Evolutionary conservation across 64 coral and sea anemone genomes (phyloP).

Genomic region (Stichodactyla mertensii): DNA sequence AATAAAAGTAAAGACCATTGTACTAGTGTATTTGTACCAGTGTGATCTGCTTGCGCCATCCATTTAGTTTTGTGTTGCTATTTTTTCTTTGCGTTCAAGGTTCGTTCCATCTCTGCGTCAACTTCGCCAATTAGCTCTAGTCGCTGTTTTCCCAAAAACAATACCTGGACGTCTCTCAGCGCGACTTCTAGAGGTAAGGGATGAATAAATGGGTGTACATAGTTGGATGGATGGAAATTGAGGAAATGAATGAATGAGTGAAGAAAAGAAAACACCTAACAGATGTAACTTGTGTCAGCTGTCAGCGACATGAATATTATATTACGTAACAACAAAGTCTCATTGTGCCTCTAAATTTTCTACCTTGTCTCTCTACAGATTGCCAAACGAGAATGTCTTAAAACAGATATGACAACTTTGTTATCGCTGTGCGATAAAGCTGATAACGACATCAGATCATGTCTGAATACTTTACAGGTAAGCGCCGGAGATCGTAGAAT

Average conservation of each 20-base stretch:
- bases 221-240: too few relatives aligned
- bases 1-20: too few relatives aligned
- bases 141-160: constrained; percentile 80
- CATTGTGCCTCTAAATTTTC: background rate
- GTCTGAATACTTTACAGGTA: constrained; percentile 95
- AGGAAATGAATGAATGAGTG: too few relatives aligned
- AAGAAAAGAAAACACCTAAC: too few relatives aligned
- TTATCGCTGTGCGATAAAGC: constrained; percentile 86
- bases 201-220: background rate
- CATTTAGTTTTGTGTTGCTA: too few relatives aligned
- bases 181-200: constrained; percentile 63
- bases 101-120: constrained; percentile 83
- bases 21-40: too few relatives aligned
- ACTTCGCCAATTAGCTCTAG: constrained; percentile 78
- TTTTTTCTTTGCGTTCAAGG: background rate
- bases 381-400: constrained; percentile 60
- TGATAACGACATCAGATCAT: constrained; percentile 92
- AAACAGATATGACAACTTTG: constrained; percentile 92
- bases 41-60: too few relatives aligned
- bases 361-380: constrained; percentile 40
- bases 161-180: constrained; percentile 68
- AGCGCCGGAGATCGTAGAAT: background rate
- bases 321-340: too few relatives aligned
- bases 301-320: too few relatives aligned
- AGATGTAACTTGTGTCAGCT: too few relatives aligned